phyloP scores from a whole-genome alignment of 2,888 invertebrate genomes.

The Reticulitermes lucifugus region DNA sequence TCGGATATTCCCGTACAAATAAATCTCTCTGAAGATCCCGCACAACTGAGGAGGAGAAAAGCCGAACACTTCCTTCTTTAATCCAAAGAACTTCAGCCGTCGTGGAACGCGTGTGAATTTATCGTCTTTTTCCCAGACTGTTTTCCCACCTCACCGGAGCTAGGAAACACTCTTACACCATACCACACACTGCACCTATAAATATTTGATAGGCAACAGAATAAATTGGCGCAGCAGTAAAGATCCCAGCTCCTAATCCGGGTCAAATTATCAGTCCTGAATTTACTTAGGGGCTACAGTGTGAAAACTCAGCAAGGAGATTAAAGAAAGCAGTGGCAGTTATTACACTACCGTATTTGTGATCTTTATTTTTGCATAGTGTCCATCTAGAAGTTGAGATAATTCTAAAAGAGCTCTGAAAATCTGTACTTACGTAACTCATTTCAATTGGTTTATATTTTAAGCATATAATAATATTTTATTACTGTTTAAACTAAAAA shows the following conservation, averaged over 20 bases:
- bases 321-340: neutral
- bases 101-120: constrained; percentile 33
- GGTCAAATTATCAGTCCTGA: neutral
- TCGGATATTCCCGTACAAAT: constrained; percentile 6
- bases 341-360: neutral
- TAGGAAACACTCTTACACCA: neutral
- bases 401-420: no score
- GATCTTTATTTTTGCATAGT: no score
- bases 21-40: neutral
- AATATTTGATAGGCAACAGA: constrained; percentile 20
- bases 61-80: constrained; percentile 39
- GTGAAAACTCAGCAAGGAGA: neutral
- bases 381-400: no score
- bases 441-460: no score
- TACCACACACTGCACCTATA: constrained; percentile 17
- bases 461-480: no score
- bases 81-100: constrained; percentile 29
- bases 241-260: neutral
- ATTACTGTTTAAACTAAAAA: no score
- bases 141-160: neutral
- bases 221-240: neutral
- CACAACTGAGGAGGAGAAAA: neutral
- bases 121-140: neutral
- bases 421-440: no score
- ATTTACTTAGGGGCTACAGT: neutral